Conservation (phyloP, 2,113 vertebrate genomes). For the Pelecanus crispus region DNA sequence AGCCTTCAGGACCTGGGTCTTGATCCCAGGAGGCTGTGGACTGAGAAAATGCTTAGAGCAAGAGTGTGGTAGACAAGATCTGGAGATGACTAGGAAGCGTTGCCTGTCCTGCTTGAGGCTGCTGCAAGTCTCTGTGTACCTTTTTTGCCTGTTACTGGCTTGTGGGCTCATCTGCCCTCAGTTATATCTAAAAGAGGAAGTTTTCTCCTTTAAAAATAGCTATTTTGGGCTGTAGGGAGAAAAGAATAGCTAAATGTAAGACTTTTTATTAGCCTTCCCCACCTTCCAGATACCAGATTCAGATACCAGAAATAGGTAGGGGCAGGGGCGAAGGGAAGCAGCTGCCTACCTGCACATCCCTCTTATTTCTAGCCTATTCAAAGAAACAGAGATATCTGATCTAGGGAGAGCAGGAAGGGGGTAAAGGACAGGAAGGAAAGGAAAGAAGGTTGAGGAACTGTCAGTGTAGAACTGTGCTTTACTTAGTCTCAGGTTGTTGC, state of each 20-base stretch:
- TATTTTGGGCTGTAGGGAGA: neutral
- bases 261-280: neutral
- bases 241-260: neutral
- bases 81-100: neutral
- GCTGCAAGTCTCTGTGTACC: neutral
- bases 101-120: neutral
- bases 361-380: neutral
- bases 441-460: neutral
- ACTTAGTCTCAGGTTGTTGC: neutral
- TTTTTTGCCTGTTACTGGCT: neutral
- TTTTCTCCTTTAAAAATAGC: neutral
- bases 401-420: neutral
- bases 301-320: neutral
- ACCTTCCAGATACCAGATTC: neutral
- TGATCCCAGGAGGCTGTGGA: neutral
- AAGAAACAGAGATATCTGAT: neutral
- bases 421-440: neutral
- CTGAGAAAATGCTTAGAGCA: neutral
- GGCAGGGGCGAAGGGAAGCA: accelerated
- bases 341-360: neutral
- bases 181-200: neutral
- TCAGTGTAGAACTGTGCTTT: neutral
- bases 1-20: neutral
- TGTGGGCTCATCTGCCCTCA: neutral
- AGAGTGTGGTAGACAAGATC: neutral